Base-by-base conservation (phyloP, 2,113 vertebrate genomes). In the Picathartes gymnocephalus region DNA sequence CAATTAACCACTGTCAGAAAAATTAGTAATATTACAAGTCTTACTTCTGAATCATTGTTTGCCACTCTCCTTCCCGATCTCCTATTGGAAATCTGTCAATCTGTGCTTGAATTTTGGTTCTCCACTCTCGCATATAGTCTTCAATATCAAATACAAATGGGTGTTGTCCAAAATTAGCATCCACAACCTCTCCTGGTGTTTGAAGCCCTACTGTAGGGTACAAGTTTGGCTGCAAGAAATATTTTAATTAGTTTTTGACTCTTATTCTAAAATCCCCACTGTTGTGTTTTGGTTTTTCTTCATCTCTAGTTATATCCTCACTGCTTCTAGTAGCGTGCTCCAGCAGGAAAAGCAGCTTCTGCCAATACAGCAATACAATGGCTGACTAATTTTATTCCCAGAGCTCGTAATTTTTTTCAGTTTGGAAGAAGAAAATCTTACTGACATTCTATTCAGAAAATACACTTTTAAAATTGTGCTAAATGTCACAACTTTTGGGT, bases 11-110 rank as follows among this genome's bases (percentile, higher is more conserved):
- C 25, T 50, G 73, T 30, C 7, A 4, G 1, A 54, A 15, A 73
- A 90, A 65, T 13, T 16, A 54, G 6, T 42, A 65, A 56, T 19
- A 87, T 42, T 69, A 45, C 65, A 94, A 74, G 61, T 85, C 98
- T 98, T 98, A 99, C 99, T 99, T 99, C 97, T 99, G 99, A 94
- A 99, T 99, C 99, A 99, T 99, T 86, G 99, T 99, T 97, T 99
- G 99, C 99, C 99, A 99, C 91, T 99, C 99, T 94, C 99, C 99
- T 98, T 99, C 99, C 11, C 99, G 98, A 93, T 99, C 99, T 87
- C 99, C 99, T 51, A 98, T 98, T 3, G 99, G 99, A 97, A 99
- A 99, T 93, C 99, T 98, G 96, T 99, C 99, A 84, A 99, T 99
- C 97, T 99, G 99, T 11, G 98, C 98, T 97, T 99, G 99, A 93